Evolutionary conservation across 2,888 invertebrate genomes (phyloP), one percentile per base, ranked within the genome.

Genomic region (Lottia scabra): DNA sequence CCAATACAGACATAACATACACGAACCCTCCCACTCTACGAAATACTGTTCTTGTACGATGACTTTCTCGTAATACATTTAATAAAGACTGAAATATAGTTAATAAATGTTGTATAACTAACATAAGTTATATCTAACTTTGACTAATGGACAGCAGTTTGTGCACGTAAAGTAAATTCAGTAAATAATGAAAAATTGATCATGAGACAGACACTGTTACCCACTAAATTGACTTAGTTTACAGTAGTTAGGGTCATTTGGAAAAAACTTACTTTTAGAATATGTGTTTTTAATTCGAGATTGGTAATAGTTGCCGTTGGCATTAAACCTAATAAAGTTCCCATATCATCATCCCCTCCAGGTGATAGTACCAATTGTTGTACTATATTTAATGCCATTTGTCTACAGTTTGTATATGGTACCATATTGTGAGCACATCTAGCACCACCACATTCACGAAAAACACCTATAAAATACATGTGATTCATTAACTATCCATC

Each of bases 1-100:
- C 95, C 67, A 99, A 92, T 27, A 98, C 96, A 81, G 98, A 97
- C 87, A 98, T 97, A 38, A 99, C 94, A 88, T 98, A 98, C 0
- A 99, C 96, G 89, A 99, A 99, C 16, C 99, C 99, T 83, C 98
- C 98, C 38, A 97, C 97, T 92, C 98, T 98, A 81, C 99, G 93
- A 90, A 99, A 99, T 75, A 98, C 96, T 8, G 98, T 97, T 79
- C 99, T 93, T 0, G 97, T 97, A 73, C 98, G 93, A 91, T 99
- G 99, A 64, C 97, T 98, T 88, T 99, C 99, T 78, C 97, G 93
- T 71, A 99, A 91, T 82, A 98, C 98, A 70, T 94, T 93, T 75
- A 97, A 91, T 74, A 99, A 90, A 67, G 96, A 92, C 92, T 93
- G 86, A 26, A 86, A 86, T 63, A 75, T 64, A 30, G 70, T 67